Base-by-base conservation (phyloP, 1,140 invertebrate species). In the Brachionus calyciflorus region DNA sequence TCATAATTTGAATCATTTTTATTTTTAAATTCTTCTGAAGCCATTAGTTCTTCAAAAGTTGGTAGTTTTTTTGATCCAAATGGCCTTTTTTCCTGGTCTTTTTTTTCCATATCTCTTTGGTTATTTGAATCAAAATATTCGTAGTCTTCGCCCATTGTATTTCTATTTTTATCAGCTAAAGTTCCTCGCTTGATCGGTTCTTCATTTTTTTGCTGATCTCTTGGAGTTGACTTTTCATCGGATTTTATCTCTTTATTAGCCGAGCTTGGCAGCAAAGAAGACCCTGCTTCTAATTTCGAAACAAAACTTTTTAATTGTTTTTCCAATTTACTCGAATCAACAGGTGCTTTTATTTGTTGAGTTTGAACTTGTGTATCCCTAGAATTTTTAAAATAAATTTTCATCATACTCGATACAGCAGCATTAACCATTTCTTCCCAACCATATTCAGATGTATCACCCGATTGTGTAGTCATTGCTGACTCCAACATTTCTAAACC, bases 391-490 rank as follows among this genome's bases (percentile, higher is more conserved):
- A 41, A 70, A 80, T 85, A 86, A 3, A 86, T 84, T 57, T 89
- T 80, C 2, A 82, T 79, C 2, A 87, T 88, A 78, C 86, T 79
- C 53, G 89, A 79, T 21, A 89, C 80, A 33, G 85, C 83, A 12
- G 84, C 84, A 79, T 88, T 87, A 9, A 86, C 84, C 1, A 84
- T 85, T 80, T 89, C 88, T 81, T 89, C 88, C 89, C 89, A 89
- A 76, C 87, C 86, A 88, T 88, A 77, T 53, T 80, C 80, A 78
- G 78, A 78, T 51, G 76, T 68, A 78, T 68, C 77, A 57, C 48
- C 57, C 7, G 26, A 70, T 53, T 57, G 65, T 77, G 26, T 48
- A n/a, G 24, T 69, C 51, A 80, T 76, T 24, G 77, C 78, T 51
- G 78, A 77, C 10, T 75, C 41, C 3, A 81, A 26, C 77, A 78